A percentile compares a stretch with the other conserved stretches of the same genome.
Conservation (phyloP, 2,113 vertebrate genomes). For the Nyctereutes procyonoides region DNA sequence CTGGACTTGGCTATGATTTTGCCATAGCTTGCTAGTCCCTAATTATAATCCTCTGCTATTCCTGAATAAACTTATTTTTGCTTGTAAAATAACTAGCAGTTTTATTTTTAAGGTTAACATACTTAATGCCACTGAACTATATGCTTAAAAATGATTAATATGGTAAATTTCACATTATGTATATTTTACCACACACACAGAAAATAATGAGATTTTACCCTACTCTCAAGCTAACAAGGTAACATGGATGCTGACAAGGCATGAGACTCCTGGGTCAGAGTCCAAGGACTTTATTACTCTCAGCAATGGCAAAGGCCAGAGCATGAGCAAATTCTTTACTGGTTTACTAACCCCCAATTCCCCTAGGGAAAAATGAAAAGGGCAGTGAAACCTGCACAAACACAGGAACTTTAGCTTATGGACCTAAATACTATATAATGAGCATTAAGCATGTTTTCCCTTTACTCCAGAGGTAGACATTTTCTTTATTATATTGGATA, state of each 20-base stretch:
- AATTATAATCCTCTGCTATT: not conserved
- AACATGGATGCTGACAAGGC: not conserved
- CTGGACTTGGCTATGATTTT: not conserved
- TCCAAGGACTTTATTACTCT: not conserved
- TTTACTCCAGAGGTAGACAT: not conserved
- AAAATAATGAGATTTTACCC: not conserved
- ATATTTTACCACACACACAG: not conserved
- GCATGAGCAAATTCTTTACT: not conserved
- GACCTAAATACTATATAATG: not conserved
- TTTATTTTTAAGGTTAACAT: not conserved
- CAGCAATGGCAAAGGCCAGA: not conserved
- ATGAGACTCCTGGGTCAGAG: not conserved
- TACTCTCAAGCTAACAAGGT: not conserved
- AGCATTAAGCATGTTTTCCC: not conserved
- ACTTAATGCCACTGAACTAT: not conserved
- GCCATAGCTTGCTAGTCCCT: not conserved
- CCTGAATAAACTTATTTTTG: not conserved
- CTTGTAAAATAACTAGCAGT: not conserved
- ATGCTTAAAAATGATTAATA: not conserved
- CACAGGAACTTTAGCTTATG: not conserved
- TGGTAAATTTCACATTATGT: not conserved
- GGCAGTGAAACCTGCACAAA: not conserved
- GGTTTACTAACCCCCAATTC: not conserved
- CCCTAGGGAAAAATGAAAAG: not conserved
- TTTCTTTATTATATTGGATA: not conserved